Conservation (phyloP, 2,888 invertebrate species). For the Drosophila putrida region DNA sequence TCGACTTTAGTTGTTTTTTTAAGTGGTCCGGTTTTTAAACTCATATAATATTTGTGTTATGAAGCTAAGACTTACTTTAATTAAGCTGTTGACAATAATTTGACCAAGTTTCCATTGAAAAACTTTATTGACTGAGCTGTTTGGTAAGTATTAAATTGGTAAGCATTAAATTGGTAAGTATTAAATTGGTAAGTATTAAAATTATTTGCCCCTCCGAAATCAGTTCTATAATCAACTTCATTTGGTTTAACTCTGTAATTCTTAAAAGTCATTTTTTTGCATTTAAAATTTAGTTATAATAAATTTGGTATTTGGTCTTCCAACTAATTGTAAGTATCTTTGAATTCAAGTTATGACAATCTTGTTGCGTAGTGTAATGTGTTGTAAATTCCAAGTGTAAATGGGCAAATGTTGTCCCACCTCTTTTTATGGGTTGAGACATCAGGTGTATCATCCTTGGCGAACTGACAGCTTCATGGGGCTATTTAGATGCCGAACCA, state of each 20-base stretch:
- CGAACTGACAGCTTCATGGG: conserved; percentile 13
- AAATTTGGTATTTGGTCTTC: too few relatives aligned
- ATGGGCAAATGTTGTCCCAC: conserved; percentile 33
- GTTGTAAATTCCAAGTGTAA: conserved; percentile 30
- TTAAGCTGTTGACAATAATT: neutral
- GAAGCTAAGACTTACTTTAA: neutral
- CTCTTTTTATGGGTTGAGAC: conserved; percentile 28
- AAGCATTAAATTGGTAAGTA: neutral
- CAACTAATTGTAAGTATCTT: too few relatives aligned
- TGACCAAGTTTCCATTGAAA: neutral
- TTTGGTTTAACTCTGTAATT: too few relatives aligned
- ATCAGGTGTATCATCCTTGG: conserved; percentile 42
- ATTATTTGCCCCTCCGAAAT: neutral
- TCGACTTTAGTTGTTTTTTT: neutral
- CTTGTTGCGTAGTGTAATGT: conserved; percentile 41
- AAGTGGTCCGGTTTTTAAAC: neutral
- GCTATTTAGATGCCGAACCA: conserved; percentile 17
- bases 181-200: neutral
- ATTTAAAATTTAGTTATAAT: too few relatives aligned
- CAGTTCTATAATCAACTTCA: too few relatives aligned
- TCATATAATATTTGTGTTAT: neutral
- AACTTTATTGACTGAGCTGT: neutral
- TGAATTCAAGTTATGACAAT: neutral
- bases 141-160: too few relatives aligned
- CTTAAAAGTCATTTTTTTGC: too few relatives aligned